Evolutionary conservation across 2,888 invertebrate species (phyloP), one percentile per base, ranked within the genome.

Genomic region (Eupithecia subfuscata): DNA sequence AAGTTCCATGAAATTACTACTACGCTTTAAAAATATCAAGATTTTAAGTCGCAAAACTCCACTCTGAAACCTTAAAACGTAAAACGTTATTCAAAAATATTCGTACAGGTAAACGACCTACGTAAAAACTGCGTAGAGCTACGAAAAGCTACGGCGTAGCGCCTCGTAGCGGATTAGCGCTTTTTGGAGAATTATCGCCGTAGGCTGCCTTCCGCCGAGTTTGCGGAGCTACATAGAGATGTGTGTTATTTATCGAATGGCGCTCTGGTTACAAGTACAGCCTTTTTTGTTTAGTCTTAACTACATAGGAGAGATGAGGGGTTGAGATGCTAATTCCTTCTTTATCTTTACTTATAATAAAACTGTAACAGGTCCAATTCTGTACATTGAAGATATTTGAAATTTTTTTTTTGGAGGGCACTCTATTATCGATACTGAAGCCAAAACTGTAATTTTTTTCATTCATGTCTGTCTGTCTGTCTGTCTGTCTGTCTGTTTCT

Each of bases 101-200:
- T 76, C 70, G 69, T 76, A 78, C 79, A 80, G 78, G 82, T 83
- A 80, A 80, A 73, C 79, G 80, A 80, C 81, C 84, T 83, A 84
- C 85, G 82, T 82, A 82, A 72, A 81, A 82, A 78, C 75, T 78
- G 73, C 81, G 84, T 83, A 84, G 82, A 43, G 67, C 67, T 68
- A 68, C 67, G 67, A 43, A 68, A 34, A 80, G 82, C 84, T 84
- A 80, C 83, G 83, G 67, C 81, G 79, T 80, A 83, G 80, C 77
- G 63, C 70, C 74, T 78, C 67, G 68, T 70, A 63, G 68, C 67
- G 60, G 67, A 75, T 78, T 75, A 75, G 43, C 64, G 63, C 69
- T 76, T 74, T 78, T 79, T 69, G 64, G 73, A 74, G 69, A 76
- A 77, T 71, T 70, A 69, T 65, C 22, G 52, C 72, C 65, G 16